phyloP scores from a whole-genome alignment of 2,888 invertebrate genomes.

The Hecatera dysodea region DNA sequence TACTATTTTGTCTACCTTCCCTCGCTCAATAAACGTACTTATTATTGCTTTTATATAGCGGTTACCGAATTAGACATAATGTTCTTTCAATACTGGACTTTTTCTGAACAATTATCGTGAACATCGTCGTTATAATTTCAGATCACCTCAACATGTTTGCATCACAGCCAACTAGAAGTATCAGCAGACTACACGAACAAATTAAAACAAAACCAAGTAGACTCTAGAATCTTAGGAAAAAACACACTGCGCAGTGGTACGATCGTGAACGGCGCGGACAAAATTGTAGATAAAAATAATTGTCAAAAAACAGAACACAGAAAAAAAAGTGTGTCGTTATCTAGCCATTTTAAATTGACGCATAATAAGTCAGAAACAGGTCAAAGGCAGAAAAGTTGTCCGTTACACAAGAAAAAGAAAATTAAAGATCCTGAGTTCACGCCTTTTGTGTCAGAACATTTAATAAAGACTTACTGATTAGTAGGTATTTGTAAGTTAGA shows the following conservation, averaged over 20 bases:
- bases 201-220: constrained; percentile 65
- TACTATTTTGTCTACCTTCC: no score
- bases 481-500: constrained; percentile 54
- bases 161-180: constrained; percentile 87
- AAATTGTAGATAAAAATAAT: constrained; percentile 68
- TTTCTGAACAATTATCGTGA: no score
- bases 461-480: constrained; percentile 87
- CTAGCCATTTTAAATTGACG: constrained; percentile 83
- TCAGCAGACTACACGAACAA: constrained; percentile 71
- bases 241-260: constrained; percentile 56
- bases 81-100: neutral
- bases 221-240: constrained; percentile 59
- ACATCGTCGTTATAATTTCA: constrained; percentile 66
- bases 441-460: constrained; percentile 84
- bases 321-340: constrained; percentile 82
- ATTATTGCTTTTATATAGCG: no score
- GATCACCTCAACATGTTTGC: constrained; percentile 86
- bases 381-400: constrained; percentile 84
- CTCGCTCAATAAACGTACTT: no score
- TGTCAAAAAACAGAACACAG: constrained; percentile 78
- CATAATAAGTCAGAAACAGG: constrained; percentile 87
- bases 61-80: neutral
- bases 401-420: constrained; percentile 83
- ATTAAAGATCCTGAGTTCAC: constrained; percentile 81
- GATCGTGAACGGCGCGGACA: constrained; percentile 51